Conservation (phyloP, 2,797 vertebrate species). For the Oreochromis grahami region DNA sequence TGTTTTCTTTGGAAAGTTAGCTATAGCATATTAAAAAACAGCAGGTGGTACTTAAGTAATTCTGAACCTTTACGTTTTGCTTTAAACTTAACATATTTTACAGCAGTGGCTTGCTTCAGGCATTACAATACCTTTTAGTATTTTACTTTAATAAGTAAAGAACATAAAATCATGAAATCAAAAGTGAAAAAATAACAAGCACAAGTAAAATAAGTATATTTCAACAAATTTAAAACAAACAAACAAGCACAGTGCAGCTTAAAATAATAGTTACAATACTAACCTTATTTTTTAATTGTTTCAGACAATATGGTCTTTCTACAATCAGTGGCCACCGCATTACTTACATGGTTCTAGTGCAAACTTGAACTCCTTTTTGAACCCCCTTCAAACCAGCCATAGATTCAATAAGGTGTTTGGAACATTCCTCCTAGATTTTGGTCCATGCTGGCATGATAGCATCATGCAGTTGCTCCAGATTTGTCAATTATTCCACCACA, state of each 20-base stretch:
- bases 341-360: not conserved
- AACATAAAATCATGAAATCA: not conserved
- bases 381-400: not conserved
- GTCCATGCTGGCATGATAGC: not conserved
- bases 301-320: accelerated
- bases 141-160: not conserved
- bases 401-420: not conserved
- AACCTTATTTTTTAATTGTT: accelerated
- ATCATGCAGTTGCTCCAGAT: not conserved
- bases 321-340: not conserved
- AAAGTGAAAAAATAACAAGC: not conserved
- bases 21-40: not conserved
- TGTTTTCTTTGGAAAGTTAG: not conserved
- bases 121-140: not conserved
- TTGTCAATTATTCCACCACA: not conserved
- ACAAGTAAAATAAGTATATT: not conserved
- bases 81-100: not conserved
- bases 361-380: not conserved
- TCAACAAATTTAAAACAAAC: not conserved
- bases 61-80: not conserved
- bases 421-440: not conserved
- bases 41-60: conserved; percentile 6
- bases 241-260: not conserved
- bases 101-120: not conserved
- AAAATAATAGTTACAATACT: not conserved